phyloP scores from a whole-genome alignment of 1,140 invertebrate genomes.

The Homalodisca vitripennis region DNA sequence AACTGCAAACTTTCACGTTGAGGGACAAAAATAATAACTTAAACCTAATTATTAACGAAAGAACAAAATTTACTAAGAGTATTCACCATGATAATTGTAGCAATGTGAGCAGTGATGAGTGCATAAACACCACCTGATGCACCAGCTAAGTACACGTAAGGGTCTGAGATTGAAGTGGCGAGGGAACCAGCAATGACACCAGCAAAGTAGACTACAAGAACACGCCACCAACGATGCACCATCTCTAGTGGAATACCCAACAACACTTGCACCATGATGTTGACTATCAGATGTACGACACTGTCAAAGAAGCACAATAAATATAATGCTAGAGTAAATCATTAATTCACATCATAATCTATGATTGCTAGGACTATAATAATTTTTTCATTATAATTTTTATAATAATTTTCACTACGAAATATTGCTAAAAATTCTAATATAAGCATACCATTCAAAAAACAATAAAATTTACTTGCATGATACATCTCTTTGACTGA shows the following conservation, averaged over 20 bases:
- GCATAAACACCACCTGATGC: conserved; percentile 97
- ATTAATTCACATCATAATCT: too few relatives aligned
- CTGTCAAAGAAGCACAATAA: conserved; percentile 50
- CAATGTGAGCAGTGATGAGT: conserved; percentile 91
- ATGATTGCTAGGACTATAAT: too few relatives aligned
- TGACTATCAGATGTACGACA: conserved; percentile 83
- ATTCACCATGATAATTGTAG: conserved; percentile 89
- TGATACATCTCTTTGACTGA: too few relatives aligned
- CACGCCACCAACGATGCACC: conserved; percentile 93
- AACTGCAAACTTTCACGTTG: too few relatives aligned
- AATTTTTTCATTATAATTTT: too few relatives aligned
- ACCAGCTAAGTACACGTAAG: conserved; percentile 82
- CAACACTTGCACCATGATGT: conserved; percentile 88
- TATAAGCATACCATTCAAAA: too few relatives aligned
- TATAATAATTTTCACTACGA: too few relatives aligned
- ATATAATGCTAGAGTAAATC: too few relatives aligned
- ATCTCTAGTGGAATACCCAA: conserved; percentile 92
- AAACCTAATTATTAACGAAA: conserved; percentile 7
- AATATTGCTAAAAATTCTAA: too few relatives aligned
- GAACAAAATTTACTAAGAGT: neutral
- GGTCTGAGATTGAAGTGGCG: conserved; percentile 88
- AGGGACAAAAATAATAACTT: too few relatives aligned
- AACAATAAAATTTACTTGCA: too few relatives aligned
- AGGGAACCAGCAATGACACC: conserved; percentile 85
- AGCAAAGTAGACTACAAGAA: conserved; percentile 74